phyloP scores from a whole-genome alignment of 1,140 invertebrate species.

The Zaprionus capensis region DNA sequence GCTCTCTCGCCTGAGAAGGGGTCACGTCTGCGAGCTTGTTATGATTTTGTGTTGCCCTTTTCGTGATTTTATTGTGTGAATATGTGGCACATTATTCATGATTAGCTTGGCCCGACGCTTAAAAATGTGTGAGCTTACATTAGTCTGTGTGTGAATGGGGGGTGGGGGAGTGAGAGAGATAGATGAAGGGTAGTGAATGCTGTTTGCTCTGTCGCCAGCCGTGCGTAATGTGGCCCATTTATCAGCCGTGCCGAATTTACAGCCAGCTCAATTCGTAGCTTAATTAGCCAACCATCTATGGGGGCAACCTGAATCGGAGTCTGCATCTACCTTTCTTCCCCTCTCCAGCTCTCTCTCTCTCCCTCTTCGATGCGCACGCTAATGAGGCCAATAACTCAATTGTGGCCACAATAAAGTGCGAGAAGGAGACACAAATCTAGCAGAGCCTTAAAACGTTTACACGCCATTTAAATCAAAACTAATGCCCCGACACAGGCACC shows the following conservation, averaged over 20 bases:
- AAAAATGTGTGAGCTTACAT: conserved; percentile 38
- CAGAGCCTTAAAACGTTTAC: conserved; percentile 70
- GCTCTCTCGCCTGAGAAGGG: conserved; percentile 24
- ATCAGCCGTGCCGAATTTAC: conserved; percentile 21
- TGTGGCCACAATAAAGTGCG: conserved; percentile 54
- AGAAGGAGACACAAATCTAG: conserved; percentile 47
- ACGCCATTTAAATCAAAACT: conserved; percentile 80
- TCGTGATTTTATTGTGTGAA: conserved; percentile 75
- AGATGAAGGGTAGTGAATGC: background rate
- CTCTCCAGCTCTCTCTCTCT: too few relatives aligned
- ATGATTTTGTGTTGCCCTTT: conserved; percentile 72
- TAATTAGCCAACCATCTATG: conserved; percentile 32
- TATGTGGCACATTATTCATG: conserved; percentile 79
- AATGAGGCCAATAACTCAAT: conserved; percentile 76
- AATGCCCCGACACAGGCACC: conserved; percentile 50
- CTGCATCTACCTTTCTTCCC: background rate
- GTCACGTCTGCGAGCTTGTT: conserved; percentile 54
- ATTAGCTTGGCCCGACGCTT: conserved; percentile 65
- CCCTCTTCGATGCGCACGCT: conserved; percentile 28
- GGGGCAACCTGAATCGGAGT: conserved; percentile 4
- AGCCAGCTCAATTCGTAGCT: conserved; percentile 20
- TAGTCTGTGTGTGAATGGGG: conserved; percentile 11
- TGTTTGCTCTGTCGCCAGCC: conserved; percentile 21
- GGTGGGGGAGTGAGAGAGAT: background rate
- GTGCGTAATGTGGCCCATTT: conserved; percentile 34